phyloP scores from a whole-genome alignment of 1,140 invertebrate genomes.

The Oncopodura yosiiana region DNA sequence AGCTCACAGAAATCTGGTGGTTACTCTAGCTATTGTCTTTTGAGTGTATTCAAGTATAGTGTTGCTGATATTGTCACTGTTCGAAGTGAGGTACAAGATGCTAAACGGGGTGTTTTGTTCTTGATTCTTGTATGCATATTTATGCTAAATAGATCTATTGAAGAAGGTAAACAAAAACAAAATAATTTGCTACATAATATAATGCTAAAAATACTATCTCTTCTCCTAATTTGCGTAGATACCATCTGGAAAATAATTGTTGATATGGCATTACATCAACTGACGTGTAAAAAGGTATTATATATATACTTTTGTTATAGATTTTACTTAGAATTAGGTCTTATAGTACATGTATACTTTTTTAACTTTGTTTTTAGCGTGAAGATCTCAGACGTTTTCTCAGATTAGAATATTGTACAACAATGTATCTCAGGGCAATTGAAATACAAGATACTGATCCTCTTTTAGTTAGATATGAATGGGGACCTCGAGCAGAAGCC shows the following conservation, averaged over 20 bases:
- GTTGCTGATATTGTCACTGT: conserved; percentile 9
- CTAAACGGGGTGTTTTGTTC: conserved; percentile 17
- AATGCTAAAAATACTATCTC: conserved; percentile 1
- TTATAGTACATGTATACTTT: background rate
- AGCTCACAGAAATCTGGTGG: background rate
- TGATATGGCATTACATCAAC: background rate
- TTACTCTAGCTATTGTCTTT: conserved; percentile 17
- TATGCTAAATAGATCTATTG: conserved; percentile 26
- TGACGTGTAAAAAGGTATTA: background rate
- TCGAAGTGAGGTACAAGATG: conserved; percentile 5
- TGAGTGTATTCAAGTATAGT: conserved; percentile 21
- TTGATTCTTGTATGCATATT: conserved; percentile 19
- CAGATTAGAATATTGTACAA: conserved; percentile 21
- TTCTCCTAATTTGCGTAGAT: background rate
- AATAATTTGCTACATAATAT: background rate
- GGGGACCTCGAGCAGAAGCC: conserved; percentile 27
- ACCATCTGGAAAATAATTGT: conserved; percentile 12
- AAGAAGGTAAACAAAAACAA: conserved; percentile 21
- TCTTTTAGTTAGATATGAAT: conserved; percentile 13
- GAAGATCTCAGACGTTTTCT: background rate
- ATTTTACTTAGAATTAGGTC: background rate
- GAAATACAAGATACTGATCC: conserved; percentile 14
- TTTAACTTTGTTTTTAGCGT: background rate
- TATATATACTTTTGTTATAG: background rate
- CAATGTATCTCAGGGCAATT: conserved; percentile 17